Percentiles rank a stretch among this genome's conserved stretches.
These are phyloP conservation scores for Gisinianus flammeolus DNA, from an alignment of 2,888 invertebrate species.

Conservation along the genomic window DNA sequence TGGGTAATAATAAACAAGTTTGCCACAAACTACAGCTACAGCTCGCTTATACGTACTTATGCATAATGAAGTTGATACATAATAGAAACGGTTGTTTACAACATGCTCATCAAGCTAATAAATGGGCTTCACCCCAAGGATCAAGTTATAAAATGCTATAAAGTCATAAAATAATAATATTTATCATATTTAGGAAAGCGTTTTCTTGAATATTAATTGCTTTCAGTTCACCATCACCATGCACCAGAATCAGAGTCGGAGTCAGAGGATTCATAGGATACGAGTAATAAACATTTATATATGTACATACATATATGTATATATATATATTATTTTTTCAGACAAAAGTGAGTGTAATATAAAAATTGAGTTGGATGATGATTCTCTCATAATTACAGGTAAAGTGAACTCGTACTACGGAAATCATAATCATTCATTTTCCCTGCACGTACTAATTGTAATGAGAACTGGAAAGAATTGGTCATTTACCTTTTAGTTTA, in stretches of 20 bases:
- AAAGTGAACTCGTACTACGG: constrained; percentile 2
- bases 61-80: neutral
- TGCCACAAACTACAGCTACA: neutral
- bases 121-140: constrained; percentile 7
- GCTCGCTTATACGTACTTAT: neutral
- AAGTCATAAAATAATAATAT: constrained; percentile 41
- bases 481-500: neutral
- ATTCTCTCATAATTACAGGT: neutral
- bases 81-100: neutral
- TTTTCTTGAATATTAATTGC: constrained; percentile 24
- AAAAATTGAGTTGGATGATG: neutral
- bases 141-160: constrained; percentile 27
- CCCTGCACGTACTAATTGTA: constrained; percentile 6
- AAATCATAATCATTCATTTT: constrained; percentile 19
- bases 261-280: neutral
- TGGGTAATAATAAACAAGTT: neutral
- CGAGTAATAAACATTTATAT: neutral
- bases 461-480: neutral
- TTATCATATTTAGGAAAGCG: constrained; percentile 38
- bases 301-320: neutral
- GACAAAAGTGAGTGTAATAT: neutral
- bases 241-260: neutral
- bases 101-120: constrained; percentile 22
- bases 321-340: neutral
- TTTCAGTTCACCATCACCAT: neutral